These are phyloP conservation scores for Eubasilissa regina DNA, from an alignment of 1,140 invertebrate genomes.

Conservation along the genomic window DNA sequence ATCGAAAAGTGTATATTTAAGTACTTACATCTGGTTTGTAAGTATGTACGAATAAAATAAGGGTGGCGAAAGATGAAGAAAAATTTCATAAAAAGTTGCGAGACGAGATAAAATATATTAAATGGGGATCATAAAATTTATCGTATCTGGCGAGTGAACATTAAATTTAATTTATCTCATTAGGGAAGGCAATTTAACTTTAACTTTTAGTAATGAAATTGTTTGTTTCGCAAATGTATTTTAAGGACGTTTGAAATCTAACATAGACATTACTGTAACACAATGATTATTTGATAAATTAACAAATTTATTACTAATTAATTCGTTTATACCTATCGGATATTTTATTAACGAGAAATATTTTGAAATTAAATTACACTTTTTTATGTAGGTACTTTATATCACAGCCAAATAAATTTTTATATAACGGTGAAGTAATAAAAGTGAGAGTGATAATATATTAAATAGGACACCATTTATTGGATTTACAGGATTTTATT, in stretches of 20 bases:
- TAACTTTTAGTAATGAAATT: conserved; percentile 4
- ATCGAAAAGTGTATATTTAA: conserved; percentile 16
- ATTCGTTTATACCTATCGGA: neutral
- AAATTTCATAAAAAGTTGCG: conserved; percentile 29
- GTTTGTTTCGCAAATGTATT: conserved; percentile 16
- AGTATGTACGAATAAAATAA: conserved; percentile 9
- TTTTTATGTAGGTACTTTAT: too few relatives aligned
- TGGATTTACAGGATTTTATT: too few relatives aligned
- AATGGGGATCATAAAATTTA: conserved; percentile 42
- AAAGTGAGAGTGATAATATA: too few relatives aligned
- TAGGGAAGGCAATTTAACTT: conserved; percentile 40
- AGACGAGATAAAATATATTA: conserved; percentile 37
- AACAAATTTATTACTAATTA: neutral
- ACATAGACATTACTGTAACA: neutral
- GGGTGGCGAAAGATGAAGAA: conserved; percentile 7
- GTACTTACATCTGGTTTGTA: neutral
- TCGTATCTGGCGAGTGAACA: conserved; percentile 36
- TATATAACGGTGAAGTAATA: too few relatives aligned
- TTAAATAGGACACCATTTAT: too few relatives aligned
- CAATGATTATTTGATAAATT: neutral
- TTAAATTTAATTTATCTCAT: conserved; percentile 44
- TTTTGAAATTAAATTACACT: too few relatives aligned
- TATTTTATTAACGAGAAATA: too few relatives aligned
- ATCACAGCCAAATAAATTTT: too few relatives aligned
- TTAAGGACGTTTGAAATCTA: neutral